phyloP scores from a whole-genome alignment of 2,113 vertebrate genomes.

The Callipepla californica region DNA sequence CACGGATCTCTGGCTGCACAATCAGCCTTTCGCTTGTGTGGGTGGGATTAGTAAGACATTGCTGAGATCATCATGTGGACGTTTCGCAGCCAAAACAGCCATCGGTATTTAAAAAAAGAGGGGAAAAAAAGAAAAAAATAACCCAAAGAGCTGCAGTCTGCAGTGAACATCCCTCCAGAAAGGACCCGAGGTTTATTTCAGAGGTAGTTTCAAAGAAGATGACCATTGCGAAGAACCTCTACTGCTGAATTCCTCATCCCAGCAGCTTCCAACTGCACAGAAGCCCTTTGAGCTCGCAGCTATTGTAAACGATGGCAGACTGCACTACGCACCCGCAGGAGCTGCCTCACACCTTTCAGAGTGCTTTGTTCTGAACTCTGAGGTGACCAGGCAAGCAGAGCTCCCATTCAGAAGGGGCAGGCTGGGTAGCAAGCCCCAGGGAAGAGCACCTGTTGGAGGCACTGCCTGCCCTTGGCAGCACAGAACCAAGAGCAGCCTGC shows the following conservation, averaged over 20 bases:
- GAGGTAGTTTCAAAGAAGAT: slow-evolving; percentile 29
- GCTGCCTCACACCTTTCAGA: not conserved
- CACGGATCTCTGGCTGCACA: slow-evolving; percentile 57
- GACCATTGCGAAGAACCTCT: not conserved
- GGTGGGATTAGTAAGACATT: slow-evolving; percentile 64
- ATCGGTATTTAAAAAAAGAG: not conserved
- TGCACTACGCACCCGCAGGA: not conserved
- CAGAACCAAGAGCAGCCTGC: not conserved
- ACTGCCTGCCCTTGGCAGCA: not conserved
- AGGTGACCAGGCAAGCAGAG: not conserved
- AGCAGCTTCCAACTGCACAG: not conserved
- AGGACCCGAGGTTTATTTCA: not conserved
- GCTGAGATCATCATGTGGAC: slow-evolving; percentile 62
- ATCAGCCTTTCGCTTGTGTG: slow-evolving; percentile 66
- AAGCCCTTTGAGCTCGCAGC: not conserved
- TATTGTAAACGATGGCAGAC: not conserved
- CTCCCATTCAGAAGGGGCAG: not conserved
- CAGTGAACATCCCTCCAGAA: not conserved
- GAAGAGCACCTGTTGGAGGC: not conserved
- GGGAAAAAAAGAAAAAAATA: no score
- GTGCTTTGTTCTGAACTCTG: not conserved
- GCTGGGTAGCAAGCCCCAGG: not conserved
- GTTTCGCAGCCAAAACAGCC: slow-evolving; percentile 18
- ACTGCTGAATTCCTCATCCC: not conserved
- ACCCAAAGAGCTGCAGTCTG: not conserved